Base-by-base conservation (phyloP, 2,888 invertebrate genomes). In the Dinocampus coccinellae region DNA sequence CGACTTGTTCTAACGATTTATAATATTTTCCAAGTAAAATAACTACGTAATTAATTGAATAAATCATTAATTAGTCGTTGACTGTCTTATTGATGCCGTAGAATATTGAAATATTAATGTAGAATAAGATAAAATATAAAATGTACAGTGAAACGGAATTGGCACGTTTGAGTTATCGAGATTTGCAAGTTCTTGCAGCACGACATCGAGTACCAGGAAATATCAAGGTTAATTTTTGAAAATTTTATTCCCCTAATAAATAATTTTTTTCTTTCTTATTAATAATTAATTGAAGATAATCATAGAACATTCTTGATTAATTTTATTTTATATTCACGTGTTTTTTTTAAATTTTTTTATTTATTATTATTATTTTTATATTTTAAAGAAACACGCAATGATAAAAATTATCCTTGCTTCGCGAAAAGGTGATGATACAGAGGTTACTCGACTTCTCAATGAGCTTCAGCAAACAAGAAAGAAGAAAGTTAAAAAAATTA, bases 131-230 rank as follows among this genome's bases (percentile, higher is more conserved):
- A 36, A 36, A 61, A 57, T 22, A 61, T 2, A 71, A 68, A 70
- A 84, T 84, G 82, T 69, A 75, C 26, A 80, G 77, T 74, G 78
- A 75, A 69, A 76, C 76, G 69, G 83, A 84, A 75, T 79, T 86
- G 55, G 75, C 81, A 34, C 75, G 77, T 62, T 77, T 86, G 55
- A 83, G 85, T 65, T 86, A 86, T 78, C 85, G 84, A 73, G 84
- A 86, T 74, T 78, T 86, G 53, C 86, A 86, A 72, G 83, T 84
- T 1, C 71, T 85, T 52, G 86, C 86, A 62, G 74, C 82, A 24
- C 76, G 78, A 69, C 82, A 85, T 53, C 81, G 79, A n/a, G 81
- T 86, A 11, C 85, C 86, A 55, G 84, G 85, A 53, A 86, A 86
- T 76, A 85, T 86, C 52, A 86, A 85, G 85, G 86, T 86, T 82